Evolutionary conservation across 2,113 vertebrate genomes (phyloP).

Genomic region (Tachycineta bicolor): DNA sequence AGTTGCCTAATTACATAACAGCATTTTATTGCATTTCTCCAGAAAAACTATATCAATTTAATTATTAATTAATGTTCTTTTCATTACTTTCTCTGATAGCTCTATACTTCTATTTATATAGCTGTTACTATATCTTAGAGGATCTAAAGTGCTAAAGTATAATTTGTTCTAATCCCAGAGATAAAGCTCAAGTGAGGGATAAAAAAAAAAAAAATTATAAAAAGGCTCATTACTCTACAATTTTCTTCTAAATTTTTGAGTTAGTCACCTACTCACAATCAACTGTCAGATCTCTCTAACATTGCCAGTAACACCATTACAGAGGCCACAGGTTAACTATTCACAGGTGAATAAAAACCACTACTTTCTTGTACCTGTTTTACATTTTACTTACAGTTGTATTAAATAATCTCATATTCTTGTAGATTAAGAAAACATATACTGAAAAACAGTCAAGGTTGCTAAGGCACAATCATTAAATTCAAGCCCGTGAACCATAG

Average conservation of each 20-base stretch:
- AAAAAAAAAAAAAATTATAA: not conserved
- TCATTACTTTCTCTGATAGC: not conserved
- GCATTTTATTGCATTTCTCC: not conserved
- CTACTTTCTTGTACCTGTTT: not conserved
- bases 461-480: not conserved
- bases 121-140: not conserved
- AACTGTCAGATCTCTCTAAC: not conserved
- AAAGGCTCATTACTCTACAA: not conserved
- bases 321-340: not conserved
- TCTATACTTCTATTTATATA: not conserved
- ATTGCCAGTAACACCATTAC: not conserved
- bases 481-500: not conserved
- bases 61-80: not conserved
- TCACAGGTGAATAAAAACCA: not conserved
- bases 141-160: not conserved
- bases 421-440: not conserved
- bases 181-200: not conserved
- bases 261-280: not conserved
- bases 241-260: not conserved
- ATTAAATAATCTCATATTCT: not conserved
- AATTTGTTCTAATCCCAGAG: not conserved
- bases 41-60: not conserved
- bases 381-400: not conserved
- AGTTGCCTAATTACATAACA: not conserved
- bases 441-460: not conserved